Percentiles rank a stretch among this genome's conserved stretches.
Conservation (phyloP, 2,113 vertebrate genomes). For the Entomyzon cyanotis region DNA sequence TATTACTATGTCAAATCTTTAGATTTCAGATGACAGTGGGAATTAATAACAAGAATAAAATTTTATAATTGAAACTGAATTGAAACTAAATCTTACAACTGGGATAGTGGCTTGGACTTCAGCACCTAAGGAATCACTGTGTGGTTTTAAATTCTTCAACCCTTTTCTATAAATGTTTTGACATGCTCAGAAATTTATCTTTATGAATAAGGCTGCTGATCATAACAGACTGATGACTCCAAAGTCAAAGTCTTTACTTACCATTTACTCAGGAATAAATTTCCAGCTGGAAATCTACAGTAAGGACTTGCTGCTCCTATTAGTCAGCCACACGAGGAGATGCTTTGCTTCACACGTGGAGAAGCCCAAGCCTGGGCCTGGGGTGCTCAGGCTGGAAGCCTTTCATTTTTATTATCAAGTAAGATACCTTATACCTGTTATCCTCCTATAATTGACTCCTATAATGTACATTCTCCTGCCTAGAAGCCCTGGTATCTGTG, state of each 20-base stretch:
- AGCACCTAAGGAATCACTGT: not conserved
- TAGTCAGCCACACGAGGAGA: rapidly evolving
- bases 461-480: rapidly evolving
- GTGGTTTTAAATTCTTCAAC: not conserved
- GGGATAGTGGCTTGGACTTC: not conserved
- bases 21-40: conserved; percentile 52
- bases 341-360: rapidly evolving
- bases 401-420: rapidly evolving
- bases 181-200: conserved; percentile 27
- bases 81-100: conserved; percentile 56
- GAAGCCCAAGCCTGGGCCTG: rapidly evolving
- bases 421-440: not conserved
- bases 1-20: conserved; percentile 37
- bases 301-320: not conserved
- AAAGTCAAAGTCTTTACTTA: not conserved
- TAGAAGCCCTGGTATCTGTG: not conserved
- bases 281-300: not conserved
- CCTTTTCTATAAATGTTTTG: conserved; percentile 49
- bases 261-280: not conserved
- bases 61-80: conserved; percentile 68
- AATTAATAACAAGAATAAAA: conserved; percentile 72
- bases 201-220: not conserved
- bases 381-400: not conserved
- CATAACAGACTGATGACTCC: not conserved
- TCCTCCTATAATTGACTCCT: not conserved